Evolutionary conservation across 2,888 invertebrate species (phyloP).

Genomic region (Deilephila elpenor): DNA sequence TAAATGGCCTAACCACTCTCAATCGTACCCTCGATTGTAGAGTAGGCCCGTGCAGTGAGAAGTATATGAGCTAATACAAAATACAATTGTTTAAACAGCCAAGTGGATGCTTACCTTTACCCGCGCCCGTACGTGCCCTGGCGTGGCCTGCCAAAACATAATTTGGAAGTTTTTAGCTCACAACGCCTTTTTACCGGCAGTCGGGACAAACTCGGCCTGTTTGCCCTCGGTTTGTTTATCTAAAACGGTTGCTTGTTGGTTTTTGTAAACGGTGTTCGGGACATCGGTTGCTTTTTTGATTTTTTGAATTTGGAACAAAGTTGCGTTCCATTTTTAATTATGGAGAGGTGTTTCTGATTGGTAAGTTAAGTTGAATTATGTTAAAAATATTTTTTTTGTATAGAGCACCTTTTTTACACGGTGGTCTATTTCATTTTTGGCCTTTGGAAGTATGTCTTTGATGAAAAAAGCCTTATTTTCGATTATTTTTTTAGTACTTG

Average conservation of each 20-base stretch:
- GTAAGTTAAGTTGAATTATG: not conserved
- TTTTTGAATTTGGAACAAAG: not conserved
- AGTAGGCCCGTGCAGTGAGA: no score
- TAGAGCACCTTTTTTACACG: no score
- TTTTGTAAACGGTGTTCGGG: not conserved
- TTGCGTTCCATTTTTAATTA: not conserved
- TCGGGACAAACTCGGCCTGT: not conserved
- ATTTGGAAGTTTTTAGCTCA: slow-evolving; percentile 30
- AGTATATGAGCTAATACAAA: no score
- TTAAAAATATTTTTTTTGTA: no score
- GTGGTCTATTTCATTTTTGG: no score
- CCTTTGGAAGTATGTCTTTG: no score
- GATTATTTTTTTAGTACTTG: no score
- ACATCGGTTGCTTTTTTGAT: not conserved
- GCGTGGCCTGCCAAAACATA: slow-evolving; percentile 32
- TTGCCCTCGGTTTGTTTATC: not conserved
- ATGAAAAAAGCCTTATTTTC: no score
- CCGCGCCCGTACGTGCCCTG: not conserved
- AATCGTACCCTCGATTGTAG: no score
- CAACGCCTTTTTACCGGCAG: slow-evolving; percentile 11
- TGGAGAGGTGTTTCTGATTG: not conserved
- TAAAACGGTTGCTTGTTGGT: slow-evolving; percentile 1
- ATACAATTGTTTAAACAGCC: not conserved
- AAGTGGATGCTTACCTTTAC: not conserved
- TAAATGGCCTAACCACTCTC: no score